A percentile compares a stretch with the other conserved stretches of the same genome.
Evolutionary conservation across 2,797 vertebrate genomes (phyloP).

Genomic region (Siniperca obscura): DNA sequence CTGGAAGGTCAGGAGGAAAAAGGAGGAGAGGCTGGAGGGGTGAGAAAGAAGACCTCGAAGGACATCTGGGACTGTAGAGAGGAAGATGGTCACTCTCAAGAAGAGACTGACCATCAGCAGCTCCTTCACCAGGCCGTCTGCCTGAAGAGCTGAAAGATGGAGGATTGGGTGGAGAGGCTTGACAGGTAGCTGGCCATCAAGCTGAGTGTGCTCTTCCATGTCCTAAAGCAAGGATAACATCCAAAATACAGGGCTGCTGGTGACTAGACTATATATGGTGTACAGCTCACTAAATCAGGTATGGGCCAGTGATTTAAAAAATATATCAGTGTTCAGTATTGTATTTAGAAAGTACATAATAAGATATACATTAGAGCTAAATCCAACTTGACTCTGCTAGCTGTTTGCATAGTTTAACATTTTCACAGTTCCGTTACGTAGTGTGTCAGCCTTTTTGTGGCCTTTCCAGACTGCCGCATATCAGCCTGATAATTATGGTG

Average conservation of each 20-base stretch:
- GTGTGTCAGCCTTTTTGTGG: not conserved
- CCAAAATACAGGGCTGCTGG: slow-evolving; percentile 4
- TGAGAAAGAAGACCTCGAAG: slow-evolving; percentile 10
- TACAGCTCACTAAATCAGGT: not conserved
- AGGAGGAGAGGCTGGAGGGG: not conserved
- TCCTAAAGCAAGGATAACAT: not conserved
- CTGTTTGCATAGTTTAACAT: not conserved
- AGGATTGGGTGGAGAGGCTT: slow-evolving; percentile 22
- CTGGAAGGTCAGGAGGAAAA: not conserved
- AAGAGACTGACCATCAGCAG: slow-evolving; percentile 13
- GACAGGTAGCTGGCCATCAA: slow-evolving; percentile 25
- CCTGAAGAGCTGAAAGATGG: not conserved
- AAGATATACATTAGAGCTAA: too few relatives aligned
- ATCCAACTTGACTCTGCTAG: too few relatives aligned
- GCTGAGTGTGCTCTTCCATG: slow-evolving; percentile 13
- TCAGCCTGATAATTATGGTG: not conserved
- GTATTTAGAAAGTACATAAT: not conserved
- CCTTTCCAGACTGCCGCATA: not conserved
- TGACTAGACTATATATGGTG: not conserved
- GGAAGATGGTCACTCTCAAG: slow-evolving; percentile 29
- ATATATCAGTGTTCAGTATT: not conserved
- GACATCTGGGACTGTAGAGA: slow-evolving; percentile 11
- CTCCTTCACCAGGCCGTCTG: slow-evolving; percentile 15
- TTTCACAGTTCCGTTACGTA: not conserved
- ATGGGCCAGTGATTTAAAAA: too few relatives aligned